Base-by-base conservation (phyloP, 2,113 vertebrate genomes). In the Xenus cinereus region DNA sequence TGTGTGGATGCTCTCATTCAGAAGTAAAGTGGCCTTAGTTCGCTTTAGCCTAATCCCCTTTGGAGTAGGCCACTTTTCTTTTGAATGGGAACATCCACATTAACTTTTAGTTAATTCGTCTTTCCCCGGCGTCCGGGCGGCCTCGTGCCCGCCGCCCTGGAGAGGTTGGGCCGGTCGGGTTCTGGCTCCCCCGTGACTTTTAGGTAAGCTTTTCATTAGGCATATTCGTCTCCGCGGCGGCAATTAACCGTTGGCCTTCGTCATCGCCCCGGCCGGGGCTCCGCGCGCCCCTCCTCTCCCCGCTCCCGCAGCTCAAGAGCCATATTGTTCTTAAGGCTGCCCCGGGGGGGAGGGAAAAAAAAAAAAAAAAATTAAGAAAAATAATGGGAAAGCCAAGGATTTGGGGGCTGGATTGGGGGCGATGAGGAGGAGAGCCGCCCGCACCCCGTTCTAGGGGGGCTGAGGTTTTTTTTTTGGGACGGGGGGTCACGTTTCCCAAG, bases 1-100 rank as follows among this genome's bases (percentile, higher is more conserved):
- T 97, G 96, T 96, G 96, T 95, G 91, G 94, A 97, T 94, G 96
- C 92, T 97, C 95, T 97, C 96, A 97, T 96, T 97, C 97, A 97
- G 95, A 97, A 97, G 95, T 96, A 95, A 97, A 97, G 97, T 97
- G 97, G 94, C 96, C 96, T 96, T 97, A 97, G 95, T 97, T 97
- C 97, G 87, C 94, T 97, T 97, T 93, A 97, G 89, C 97, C 92
- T 97, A 97, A 97, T 97, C 97, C 96, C 94, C 95, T 97, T 95
- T 97, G 96, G 96, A 97, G 96, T 91, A 95, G 93, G 92, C 92
- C 95, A 96, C 95, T 97, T 95, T 95, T 89, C 96, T 97, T 96
- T 91, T 97, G 69, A 97, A 97, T 95, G 92, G 89, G 96, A 96
- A 90, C 95, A 92, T 95, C 95, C 92, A 96, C 97, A 93, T 97